Evolutionary conservation across 2,797 vertebrate genomes (phyloP).

Genomic region (Dipus sagitta): DNA sequence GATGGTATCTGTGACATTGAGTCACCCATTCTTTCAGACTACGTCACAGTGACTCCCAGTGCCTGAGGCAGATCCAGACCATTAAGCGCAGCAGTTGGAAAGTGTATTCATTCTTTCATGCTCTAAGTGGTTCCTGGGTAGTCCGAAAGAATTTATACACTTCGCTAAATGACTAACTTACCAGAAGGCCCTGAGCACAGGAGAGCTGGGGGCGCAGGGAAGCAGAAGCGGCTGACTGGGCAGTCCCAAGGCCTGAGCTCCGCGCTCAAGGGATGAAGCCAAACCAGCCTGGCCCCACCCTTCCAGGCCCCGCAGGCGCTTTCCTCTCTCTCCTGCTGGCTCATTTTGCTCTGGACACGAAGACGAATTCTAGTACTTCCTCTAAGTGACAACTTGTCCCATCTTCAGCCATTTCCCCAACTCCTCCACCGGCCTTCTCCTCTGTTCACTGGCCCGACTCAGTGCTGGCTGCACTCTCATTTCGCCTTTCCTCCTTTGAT

Average conservation of each 20-base stretch:
- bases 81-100: slow-evolving; percentile 18
- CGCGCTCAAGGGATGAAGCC: fast-evolving
- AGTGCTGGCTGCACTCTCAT: background rate
- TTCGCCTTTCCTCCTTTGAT: background rate
- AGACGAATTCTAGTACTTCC: background rate
- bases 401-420: background rate
- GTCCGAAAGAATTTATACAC: slow-evolving; percentile 43
- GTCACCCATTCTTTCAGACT: slow-evolving; percentile 22
- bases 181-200: background rate
- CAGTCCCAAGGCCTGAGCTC: background rate
- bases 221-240: background rate
- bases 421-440: too few species aligned
- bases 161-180: background rate
- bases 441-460: background rate
- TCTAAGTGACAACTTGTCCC: background rate
- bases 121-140: background rate
- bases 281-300: fast-evolving
- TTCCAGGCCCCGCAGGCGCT: background rate
- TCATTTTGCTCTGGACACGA: background rate
- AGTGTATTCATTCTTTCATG: slow-evolving; percentile 33
- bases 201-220: background rate
- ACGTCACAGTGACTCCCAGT: background rate
- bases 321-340: background rate
- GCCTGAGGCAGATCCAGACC: slow-evolving; percentile 18
- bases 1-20: background rate